These are phyloP conservation scores for Acrocyrtus sp. DNA, from an alignment of 2,888 invertebrate species.

Conservation along the genomic window DNA sequence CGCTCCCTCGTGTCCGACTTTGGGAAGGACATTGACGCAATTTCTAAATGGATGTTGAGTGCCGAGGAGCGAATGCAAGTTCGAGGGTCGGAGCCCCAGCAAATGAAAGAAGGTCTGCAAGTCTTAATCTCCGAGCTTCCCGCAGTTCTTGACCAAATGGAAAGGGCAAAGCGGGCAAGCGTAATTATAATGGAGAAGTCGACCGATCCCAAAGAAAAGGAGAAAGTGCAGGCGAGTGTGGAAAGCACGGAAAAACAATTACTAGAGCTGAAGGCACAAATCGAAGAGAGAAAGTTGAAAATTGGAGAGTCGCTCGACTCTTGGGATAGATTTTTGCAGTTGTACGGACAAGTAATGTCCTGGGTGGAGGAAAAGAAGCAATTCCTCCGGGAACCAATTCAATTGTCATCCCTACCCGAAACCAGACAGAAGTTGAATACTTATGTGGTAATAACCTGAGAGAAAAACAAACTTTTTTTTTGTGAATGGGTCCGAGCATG, in stretches of 20 bases:
- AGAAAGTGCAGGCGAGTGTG: constrained; percentile 79
- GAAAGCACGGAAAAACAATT: constrained; percentile 82
- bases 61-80: constrained; percentile 83
- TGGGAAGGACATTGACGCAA: constrained; percentile 79
- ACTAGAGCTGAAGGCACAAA: constrained; percentile 78
- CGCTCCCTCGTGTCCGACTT: constrained; percentile 85
- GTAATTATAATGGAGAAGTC: constrained; percentile 82
- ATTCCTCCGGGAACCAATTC: constrained; percentile 82
- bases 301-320: constrained; percentile 89
- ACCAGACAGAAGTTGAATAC: constrained; percentile 87
- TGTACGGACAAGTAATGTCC: constrained; percentile 82
- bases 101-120: constrained; percentile 80
- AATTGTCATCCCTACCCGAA: constrained; percentile 81
- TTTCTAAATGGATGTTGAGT: constrained; percentile 84
- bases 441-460: constrained; percentile 78
- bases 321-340: constrained; percentile 84
- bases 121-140: constrained; percentile 62
- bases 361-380: constrained; percentile 86
- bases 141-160: constrained; percentile 78
- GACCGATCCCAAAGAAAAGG: constrained; percentile 80
- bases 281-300: constrained; percentile 85
- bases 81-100: constrained; percentile 79
- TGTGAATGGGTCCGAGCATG: too few relatives aligned
- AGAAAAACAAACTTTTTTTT: too few relatives aligned
- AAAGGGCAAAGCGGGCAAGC: constrained; percentile 81